Evolutionary conservation across 2,113 vertebrate species (phyloP).

Genomic region (Calcarius ornatus): DNA sequence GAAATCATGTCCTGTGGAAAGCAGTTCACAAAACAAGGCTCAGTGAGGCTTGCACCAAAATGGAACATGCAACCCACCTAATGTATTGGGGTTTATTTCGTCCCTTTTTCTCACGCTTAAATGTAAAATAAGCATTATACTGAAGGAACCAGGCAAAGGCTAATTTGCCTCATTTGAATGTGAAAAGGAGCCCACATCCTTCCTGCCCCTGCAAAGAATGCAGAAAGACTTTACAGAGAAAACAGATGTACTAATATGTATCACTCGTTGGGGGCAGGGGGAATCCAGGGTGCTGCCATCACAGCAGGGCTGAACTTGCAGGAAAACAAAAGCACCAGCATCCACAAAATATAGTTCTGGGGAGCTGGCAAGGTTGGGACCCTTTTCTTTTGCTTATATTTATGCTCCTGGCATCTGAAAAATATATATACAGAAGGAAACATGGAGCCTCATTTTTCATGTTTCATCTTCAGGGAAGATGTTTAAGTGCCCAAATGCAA

Average conservation of each 20-base stretch:
- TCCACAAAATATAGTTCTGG: neutral
- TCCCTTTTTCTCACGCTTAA: slow-evolving; percentile 53
- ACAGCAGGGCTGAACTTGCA: slow-evolving; percentile 16
- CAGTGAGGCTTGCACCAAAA: neutral
- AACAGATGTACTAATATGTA: slow-evolving; percentile 63
- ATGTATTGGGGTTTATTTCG: neutral
- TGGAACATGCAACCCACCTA: slow-evolving; percentile 16
- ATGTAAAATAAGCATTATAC: slow-evolving; percentile 54
- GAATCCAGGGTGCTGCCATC: slow-evolving; percentile 11
- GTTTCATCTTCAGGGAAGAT: neutral
- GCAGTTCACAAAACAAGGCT: neutral
- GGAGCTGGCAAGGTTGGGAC: neutral
- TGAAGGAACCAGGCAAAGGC: slow-evolving; percentile 40
- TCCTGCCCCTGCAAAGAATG: slow-evolving; percentile 74
- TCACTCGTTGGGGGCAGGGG: slow-evolving; percentile 53
- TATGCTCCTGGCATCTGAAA: slow-evolving; percentile 5
- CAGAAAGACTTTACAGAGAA: slow-evolving; percentile 71
- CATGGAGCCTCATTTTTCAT: neutral
- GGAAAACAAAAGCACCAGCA: neutral
- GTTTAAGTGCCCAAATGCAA: neutral
- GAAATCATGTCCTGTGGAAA: neutral
- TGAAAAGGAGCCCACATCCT: slow-evolving; percentile 78
- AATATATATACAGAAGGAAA: neutral
- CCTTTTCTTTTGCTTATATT: neutral
- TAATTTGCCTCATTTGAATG: slow-evolving; percentile 73